These are phyloP conservation scores for Psylliodes chrysocephalus DNA, from an alignment of 2,888 invertebrate genomes.

Conservation along the genomic window DNA sequence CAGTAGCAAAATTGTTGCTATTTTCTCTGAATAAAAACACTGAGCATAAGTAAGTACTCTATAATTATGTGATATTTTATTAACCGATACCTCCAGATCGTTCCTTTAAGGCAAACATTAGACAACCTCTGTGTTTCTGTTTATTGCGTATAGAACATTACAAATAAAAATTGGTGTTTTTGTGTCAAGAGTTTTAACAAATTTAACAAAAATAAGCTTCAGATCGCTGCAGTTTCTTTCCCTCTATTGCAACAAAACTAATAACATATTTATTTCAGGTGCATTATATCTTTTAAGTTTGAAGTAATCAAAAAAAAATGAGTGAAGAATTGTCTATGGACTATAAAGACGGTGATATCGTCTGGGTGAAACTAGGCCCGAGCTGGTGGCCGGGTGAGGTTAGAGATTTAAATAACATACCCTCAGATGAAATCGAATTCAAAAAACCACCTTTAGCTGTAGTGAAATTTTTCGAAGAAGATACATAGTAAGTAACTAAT, in stretches of 20 bases:
- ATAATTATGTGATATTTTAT: background rate
- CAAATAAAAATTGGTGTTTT: background rate
- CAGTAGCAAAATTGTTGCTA: slow-evolving; percentile 57
- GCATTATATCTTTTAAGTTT: slow-evolving; percentile 8
- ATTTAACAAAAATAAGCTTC: background rate
- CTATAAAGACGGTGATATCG: slow-evolving; percentile 80
- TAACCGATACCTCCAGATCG: background rate
- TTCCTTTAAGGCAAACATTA: background rate
- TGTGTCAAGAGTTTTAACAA: background rate
- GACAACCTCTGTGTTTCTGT: background rate
- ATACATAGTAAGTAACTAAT: slow-evolving; percentile 84
- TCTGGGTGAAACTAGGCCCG: slow-evolving; percentile 85
- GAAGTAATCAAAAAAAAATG: too few relatives aligned
- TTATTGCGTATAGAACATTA: background rate
- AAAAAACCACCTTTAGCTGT: slow-evolving; percentile 80
- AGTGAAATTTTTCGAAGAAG: slow-evolving; percentile 88
- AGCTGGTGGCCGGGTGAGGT: slow-evolving; percentile 92
- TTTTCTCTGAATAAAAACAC: slow-evolving; percentile 55
- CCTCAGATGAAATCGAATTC: slow-evolving; percentile 74
- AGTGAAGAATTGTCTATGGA: slow-evolving; percentile 74
- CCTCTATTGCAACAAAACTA: background rate
- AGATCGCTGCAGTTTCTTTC: background rate
- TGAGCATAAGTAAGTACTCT: slow-evolving; percentile 32
- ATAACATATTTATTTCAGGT: slow-evolving; percentile 16
- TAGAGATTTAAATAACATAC: slow-evolving; percentile 70